Percentiles rank a stretch among this genome's conserved stretches.
Evolutionary conservation across 1,140 invertebrate genomes (phyloP).

Genomic region (Aphelenchoides besseyi): DNA sequence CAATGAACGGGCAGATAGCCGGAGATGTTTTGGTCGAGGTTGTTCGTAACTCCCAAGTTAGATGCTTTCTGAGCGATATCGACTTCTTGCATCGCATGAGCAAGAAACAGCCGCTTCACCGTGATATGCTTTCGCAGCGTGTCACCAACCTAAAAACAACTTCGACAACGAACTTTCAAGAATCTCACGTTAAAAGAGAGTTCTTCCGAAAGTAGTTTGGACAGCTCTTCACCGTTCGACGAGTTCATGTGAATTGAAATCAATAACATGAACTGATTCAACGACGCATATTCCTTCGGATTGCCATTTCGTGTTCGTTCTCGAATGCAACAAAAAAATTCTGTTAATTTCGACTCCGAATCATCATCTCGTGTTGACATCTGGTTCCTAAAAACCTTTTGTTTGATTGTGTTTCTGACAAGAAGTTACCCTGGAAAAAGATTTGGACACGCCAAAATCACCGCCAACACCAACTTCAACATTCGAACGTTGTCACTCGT

Average conservation of each 20-base stretch:
- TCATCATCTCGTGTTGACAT: constrained; percentile 16
- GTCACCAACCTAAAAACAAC: constrained; percentile 7
- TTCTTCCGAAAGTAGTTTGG: constrained; percentile 17
- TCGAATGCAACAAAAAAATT: constrained; percentile 26
- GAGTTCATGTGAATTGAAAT: constrained; percentile 31
- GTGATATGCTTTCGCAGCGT: constrained; percentile 17
- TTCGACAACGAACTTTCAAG: background rate
- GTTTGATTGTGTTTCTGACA: background rate
- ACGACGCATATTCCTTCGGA: constrained; percentile 11
- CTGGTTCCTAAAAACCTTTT: constrained; percentile 21
- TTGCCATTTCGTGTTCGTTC: constrained; percentile 11
- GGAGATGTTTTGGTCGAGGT: constrained; percentile 79
- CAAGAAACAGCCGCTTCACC: constrained; percentile 20
- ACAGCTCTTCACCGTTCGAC: constrained; percentile 26
- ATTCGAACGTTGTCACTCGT: constrained; percentile 14
- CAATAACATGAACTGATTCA: constrained; percentile 31
- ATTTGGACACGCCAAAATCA: constrained; percentile 40
- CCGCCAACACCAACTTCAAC: constrained; percentile 39
- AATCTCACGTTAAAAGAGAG: constrained; percentile 19
- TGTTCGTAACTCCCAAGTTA: constrained; percentile 85
- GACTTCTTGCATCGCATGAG: constrained; percentile 18
- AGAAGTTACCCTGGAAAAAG: constrained; percentile 32
- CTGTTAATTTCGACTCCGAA: constrained; percentile 12
- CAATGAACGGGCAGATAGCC: constrained; percentile 95
- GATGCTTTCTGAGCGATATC: constrained; percentile 69